Percentiles rank a stretch among this genome's conserved stretches.
These are phyloP conservation scores for Rhinichthys osculus DNA, from an alignment of 2,797 vertebrate species.

Conservation along the genomic window DNA sequence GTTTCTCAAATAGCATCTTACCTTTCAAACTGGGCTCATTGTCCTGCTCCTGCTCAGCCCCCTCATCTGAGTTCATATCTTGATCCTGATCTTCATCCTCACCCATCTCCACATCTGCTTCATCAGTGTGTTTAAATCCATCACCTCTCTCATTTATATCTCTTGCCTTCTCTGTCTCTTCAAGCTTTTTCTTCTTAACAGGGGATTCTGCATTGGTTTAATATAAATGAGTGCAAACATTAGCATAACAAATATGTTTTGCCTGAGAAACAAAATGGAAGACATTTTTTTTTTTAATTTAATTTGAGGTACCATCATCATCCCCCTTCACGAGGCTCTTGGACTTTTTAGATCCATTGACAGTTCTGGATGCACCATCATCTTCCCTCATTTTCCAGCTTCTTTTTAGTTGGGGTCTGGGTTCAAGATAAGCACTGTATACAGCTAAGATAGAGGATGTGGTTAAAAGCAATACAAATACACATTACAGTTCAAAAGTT, in stretches of 20 bases:
- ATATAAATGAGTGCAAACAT: background rate
- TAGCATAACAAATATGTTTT: background rate
- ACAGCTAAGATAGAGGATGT: constrained; percentile 43
- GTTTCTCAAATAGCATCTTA: constrained; percentile 12
- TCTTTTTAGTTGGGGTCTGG: constrained; percentile 68
- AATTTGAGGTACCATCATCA: background rate
- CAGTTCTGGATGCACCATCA: constrained; percentile 14
- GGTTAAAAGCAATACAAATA: too few species aligned
- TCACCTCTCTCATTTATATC: constrained; percentile 32
- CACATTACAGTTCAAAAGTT: background rate
- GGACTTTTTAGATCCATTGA: constrained; percentile 63
- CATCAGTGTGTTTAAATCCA: constrained; percentile 63
- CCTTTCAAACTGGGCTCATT: background rate
- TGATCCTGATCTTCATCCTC: constrained; percentile 54
- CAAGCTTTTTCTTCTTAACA: constrained; percentile 63
- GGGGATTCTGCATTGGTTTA: constrained; percentile 60
- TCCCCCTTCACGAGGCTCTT: constrained; percentile 60
- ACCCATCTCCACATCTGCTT: constrained; percentile 65
- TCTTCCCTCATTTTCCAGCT: constrained; percentile 33
- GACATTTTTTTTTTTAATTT: background rate
- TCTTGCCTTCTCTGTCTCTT: background rate
- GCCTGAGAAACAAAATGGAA: constrained; percentile 36
- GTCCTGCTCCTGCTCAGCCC: constrained; percentile 37
- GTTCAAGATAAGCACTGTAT: constrained; percentile 51
- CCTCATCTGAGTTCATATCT: constrained; percentile 57